phyloP scores from a whole-genome alignment of 2,888 invertebrate genomes.

The Drosophila histrio region DNA sequence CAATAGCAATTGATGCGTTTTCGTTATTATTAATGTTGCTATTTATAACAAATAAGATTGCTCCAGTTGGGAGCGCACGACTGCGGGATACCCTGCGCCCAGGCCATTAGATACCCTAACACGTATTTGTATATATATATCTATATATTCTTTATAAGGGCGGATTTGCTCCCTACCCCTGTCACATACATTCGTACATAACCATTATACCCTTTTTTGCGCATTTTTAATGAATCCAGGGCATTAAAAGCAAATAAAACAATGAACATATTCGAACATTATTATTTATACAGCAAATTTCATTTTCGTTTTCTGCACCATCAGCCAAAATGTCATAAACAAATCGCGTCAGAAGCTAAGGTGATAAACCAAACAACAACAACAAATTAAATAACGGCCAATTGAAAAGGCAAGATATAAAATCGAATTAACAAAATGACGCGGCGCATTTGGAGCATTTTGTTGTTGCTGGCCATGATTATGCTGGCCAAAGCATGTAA shows the following conservation, averaged over 20 bases:
- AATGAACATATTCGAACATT: not conserved
- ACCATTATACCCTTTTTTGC: not conserved
- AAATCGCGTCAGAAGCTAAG: slow-evolving; percentile 24
- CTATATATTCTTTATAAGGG: too few species aligned
- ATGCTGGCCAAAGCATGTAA: slow-evolving; percentile 47
- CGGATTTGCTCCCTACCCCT: too few species aligned
- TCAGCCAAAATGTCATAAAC: slow-evolving; percentile 61
- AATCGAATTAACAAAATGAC: slow-evolving; percentile 44
- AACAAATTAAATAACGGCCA: slow-evolving; percentile 3
- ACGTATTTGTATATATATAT: too few species aligned
- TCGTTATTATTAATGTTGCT: not conserved
- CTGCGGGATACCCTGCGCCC: not conserved
- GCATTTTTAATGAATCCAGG: not conserved
- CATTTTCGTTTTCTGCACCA: not conserved
- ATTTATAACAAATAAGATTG: slow-evolving; percentile 5
- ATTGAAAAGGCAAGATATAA: slow-evolving; percentile 9
- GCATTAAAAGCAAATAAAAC: not conserved
- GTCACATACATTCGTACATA: not conserved
- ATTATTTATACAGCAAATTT: slow-evolving; percentile 25
- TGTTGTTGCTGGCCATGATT: slow-evolving; percentile 39
- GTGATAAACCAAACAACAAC: slow-evolving; percentile 18
- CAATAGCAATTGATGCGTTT: not conserved
- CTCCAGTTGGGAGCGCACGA: not conserved
- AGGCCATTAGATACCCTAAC: too few species aligned
- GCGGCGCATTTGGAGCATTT: slow-evolving; percentile 21